A percentile compares a stretch with the other conserved stretches of the same genome.
These are phyloP conservation scores for Meriones psammophilus DNA, from an alignment of 2,797 vertebrate species.

Conservation along the genomic window DNA sequence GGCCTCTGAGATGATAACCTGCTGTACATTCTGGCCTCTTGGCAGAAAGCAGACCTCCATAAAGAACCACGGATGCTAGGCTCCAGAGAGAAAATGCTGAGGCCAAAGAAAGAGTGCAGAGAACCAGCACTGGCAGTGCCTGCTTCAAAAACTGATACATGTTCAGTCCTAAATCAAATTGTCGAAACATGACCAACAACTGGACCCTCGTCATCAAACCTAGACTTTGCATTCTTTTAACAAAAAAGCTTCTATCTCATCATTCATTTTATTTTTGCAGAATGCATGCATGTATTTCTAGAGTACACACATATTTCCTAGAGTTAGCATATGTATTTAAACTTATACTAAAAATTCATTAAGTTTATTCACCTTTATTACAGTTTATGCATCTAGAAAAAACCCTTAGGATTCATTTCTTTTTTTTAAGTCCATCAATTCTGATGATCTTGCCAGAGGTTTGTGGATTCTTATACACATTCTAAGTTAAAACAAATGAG, in stretches of 20 bases:
- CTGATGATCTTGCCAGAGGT: neutral
- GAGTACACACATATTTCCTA: neutral
- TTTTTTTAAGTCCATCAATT: neutral
- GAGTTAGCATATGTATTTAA: neutral
- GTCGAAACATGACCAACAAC: neutral
- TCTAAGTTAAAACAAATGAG: neutral
- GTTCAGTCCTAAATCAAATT: neutral
- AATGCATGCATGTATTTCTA: neutral
- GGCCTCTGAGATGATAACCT: neutral
- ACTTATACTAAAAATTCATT: conserved; percentile 8
- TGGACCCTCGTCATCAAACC: neutral
- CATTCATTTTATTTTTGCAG: neutral
- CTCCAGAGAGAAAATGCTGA: neutral
- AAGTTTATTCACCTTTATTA: neutral
- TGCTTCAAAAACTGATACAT: neutral
- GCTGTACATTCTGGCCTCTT: neutral
- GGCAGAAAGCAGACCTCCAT: neutral
- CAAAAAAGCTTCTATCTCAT: neutral
- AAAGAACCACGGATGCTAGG: neutral
- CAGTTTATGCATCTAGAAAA: neutral
- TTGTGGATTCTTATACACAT: neutral
- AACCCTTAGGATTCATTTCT: neutral
- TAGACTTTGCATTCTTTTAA: neutral
- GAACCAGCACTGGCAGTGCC: neutral
- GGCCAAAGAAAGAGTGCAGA: neutral